Evolutionary conservation across 2,888 invertebrate species (phyloP).

Genomic region (Xestia xanthographa): DNA sequence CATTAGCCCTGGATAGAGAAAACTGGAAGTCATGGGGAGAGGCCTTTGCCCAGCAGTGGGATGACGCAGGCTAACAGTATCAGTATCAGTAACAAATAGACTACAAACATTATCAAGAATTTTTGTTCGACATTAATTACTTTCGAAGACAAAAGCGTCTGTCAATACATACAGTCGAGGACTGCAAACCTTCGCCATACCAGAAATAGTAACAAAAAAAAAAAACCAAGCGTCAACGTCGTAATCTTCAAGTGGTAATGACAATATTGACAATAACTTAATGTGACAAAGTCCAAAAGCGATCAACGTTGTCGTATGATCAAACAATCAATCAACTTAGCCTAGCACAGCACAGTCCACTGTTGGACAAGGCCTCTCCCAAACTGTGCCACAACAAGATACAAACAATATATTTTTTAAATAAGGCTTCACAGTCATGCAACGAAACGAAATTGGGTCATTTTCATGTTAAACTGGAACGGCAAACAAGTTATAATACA

Average conservation of each 20-base stretch:
- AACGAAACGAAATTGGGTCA: slow-evolving; percentile 29
- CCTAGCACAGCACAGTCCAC: not conserved
- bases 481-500: slow-evolving; percentile 15
- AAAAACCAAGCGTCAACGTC: not conserved
- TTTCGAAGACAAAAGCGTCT: not conserved
- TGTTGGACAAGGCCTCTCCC: not conserved
- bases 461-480: slow-evolving; percentile 22
- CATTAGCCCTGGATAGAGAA: too few relatives aligned
- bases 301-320: not conserved
- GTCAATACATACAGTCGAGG: not conserved
- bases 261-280: not conserved
- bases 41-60: too few relatives aligned
- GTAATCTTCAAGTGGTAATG: not conserved
- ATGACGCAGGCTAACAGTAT: too few relatives aligned
- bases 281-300: not conserved
- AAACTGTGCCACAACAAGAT: not conserved
- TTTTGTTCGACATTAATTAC: not conserved
- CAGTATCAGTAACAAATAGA: too few relatives aligned
- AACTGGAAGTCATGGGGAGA: too few relatives aligned
- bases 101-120: not conserved
- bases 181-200: not conserved
- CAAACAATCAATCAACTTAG: not conserved
- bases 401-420: not conserved
- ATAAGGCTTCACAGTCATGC: slow-evolving; percentile 7
- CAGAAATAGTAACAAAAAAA: not conserved